phyloP scores from a whole-genome alignment of 2,797 vertebrate species.

The Erethizon dorsatum region DNA sequence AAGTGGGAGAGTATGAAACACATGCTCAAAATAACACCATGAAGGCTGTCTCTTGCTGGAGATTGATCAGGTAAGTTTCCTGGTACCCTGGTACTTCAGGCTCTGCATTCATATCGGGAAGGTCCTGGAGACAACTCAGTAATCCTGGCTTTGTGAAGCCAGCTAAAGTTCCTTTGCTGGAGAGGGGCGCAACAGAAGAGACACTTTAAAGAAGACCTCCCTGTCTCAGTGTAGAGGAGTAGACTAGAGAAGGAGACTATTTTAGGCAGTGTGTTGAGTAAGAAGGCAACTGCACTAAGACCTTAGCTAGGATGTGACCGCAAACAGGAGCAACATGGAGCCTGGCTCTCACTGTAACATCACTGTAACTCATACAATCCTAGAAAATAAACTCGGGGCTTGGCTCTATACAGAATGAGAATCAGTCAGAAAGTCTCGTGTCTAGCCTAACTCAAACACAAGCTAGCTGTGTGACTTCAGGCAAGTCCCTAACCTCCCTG shows the following conservation, averaged over 20 bases:
- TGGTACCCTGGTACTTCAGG: background rate
- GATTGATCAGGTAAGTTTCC: accelerated
- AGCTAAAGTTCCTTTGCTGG: background rate
- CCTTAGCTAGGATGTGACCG: background rate
- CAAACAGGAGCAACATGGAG: background rate
- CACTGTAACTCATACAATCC: background rate
- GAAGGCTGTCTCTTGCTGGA: background rate
- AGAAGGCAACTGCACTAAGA: background rate
- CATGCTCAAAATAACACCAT: background rate
- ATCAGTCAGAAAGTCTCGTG: background rate
- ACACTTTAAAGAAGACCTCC: background rate
- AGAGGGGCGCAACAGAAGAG: background rate
- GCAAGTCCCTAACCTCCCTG: background rate
- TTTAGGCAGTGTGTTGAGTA: background rate
- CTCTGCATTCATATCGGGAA: background rate
- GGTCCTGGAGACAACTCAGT: background rate
- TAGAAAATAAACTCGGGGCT: background rate
- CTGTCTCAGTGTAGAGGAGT: background rate
- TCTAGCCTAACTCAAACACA: background rate
- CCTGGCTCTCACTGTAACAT: background rate
- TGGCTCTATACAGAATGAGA: background rate
- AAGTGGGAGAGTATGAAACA: background rate
- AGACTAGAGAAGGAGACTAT: background rate
- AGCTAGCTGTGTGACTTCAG: background rate
- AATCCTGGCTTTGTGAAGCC: background rate